Base-by-base conservation (phyloP, 2,888 invertebrate species). In the Rotaria sp. region DNA sequence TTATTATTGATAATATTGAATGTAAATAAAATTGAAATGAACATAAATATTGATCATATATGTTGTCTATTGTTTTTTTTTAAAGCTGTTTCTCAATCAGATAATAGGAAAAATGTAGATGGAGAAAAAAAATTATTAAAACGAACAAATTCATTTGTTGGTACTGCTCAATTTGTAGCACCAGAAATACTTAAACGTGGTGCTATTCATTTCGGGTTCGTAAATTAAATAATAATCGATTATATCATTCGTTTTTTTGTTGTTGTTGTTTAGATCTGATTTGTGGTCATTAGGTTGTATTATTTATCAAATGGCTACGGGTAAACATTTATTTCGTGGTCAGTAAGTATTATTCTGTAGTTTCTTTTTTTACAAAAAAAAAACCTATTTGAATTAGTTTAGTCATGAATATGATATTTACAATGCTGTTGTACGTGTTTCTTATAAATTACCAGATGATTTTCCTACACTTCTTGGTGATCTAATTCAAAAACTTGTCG, bases 271-370 rank as follows among this genome's bases (percentile, higher is more conserved):
- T 15, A 80, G 80, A 24, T 95, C 95, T 26, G 99, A 99, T 92
- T 92, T 98, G 87, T 99, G 99, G 99, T 98, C 98, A 0, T 92
- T 96, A 84, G 99, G 98, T 50, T 97, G 97, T 91, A 96, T 98
- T 88, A 92, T 97, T 88, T 98, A 96, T 92, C 98, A 99, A 92
- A 96, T 99, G 95, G 94, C 97, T 88, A 94, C 96, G 26, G 97
- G 98, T 5, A 91, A 95, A 88, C 95, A 96, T 84, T 96, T 97
- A 0, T 98, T 98, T 92, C 93, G 95, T 88, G 96, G 95, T 87
- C 91, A 92, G 92, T 92, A 90, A 89, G 91, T 89, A 35, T 67
- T 41, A 18, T 24, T 35, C 67, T 41, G 50, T 50, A 13, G 13
- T 50, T 50, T n/a, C 15, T 50, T 50, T 18, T 13, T 18, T 13